These are phyloP conservation scores for Otocyon megalotis DNA, from an alignment of 2,113 vertebrate genomes.

Conservation along the genomic window DNA sequence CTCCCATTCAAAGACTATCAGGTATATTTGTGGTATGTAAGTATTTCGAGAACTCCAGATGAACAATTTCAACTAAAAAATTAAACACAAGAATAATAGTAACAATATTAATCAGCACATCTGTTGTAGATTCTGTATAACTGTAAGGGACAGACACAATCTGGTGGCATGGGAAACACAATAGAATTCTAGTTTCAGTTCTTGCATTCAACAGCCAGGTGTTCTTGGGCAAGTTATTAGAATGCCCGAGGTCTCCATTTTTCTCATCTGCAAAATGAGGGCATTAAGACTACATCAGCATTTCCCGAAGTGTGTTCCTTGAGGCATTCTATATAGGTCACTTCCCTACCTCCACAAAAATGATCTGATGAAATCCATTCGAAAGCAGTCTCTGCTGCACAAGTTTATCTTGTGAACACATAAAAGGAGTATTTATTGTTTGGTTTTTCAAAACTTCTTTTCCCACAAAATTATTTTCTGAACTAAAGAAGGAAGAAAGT, in stretches of 20 bases:
- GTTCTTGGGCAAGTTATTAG: not conserved
- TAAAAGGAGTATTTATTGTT: not conserved
- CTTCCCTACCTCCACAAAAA: not conserved
- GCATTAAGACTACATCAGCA: not conserved
- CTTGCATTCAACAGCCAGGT: not conserved
- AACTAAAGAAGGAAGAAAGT: not conserved
- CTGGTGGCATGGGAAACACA: too few species aligned
- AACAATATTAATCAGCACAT: not conserved
- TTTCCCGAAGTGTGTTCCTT: not conserved
- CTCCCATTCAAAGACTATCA: not conserved
- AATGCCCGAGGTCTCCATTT: not conserved
- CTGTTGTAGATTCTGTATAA: not conserved
- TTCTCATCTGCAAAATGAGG: not conserved
- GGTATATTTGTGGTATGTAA: not conserved
- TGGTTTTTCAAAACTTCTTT: slow-evolving; percentile 14
- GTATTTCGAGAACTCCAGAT: not conserved
- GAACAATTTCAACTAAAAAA: not conserved
- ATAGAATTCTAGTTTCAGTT: not conserved
- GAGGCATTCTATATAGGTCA: not conserved
- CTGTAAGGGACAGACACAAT: not conserved
- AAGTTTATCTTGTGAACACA: not conserved
- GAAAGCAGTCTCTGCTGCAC: not conserved
- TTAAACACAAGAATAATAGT: not conserved
- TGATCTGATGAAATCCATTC: not conserved
- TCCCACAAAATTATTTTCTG: not conserved